Evolutionary conservation across 2,797 vertebrate genomes (phyloP).

Genomic region (Pteropus rufus): DNA sequence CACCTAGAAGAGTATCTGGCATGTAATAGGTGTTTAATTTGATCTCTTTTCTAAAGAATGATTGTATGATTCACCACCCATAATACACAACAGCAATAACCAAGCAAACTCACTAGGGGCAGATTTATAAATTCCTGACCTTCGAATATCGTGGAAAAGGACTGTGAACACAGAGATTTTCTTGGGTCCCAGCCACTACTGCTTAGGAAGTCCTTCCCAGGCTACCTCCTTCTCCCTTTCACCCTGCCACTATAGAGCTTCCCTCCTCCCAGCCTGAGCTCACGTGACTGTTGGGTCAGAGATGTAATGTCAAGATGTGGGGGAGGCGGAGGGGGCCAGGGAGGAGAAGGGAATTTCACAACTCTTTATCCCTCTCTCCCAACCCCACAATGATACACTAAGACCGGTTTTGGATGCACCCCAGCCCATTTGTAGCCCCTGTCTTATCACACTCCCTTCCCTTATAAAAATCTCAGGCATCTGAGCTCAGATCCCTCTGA

Average conservation of each 20-base stretch:
- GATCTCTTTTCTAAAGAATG: background rate
- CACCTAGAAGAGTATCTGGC: background rate
- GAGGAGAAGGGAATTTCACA: background rate
- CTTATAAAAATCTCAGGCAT: background rate
- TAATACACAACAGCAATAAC: background rate
- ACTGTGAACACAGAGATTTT: background rate
- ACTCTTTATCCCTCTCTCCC: background rate
- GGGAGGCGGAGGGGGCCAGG: too few relatives aligned
- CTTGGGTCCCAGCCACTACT: background rate
- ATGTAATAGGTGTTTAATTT: background rate
- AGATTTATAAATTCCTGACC: background rate
- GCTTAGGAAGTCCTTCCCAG: background rate
- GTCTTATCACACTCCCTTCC: background rate
- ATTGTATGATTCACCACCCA: background rate
- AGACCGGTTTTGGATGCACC: background rate
- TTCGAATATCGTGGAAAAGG: background rate
- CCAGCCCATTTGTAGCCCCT: background rate
- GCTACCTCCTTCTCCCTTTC: background rate
- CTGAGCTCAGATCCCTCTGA: background rate
- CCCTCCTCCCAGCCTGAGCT: background rate
- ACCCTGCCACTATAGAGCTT: background rate
- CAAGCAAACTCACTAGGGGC: background rate
- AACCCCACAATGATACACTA: background rate
- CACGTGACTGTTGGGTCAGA: background rate
- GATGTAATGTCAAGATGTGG: too few relatives aligned